Evolutionary conservation across 2,113 vertebrate genomes (phyloP), one percentile per base, ranked within the genome.

Genomic region (Trogon surrucura): DNA sequence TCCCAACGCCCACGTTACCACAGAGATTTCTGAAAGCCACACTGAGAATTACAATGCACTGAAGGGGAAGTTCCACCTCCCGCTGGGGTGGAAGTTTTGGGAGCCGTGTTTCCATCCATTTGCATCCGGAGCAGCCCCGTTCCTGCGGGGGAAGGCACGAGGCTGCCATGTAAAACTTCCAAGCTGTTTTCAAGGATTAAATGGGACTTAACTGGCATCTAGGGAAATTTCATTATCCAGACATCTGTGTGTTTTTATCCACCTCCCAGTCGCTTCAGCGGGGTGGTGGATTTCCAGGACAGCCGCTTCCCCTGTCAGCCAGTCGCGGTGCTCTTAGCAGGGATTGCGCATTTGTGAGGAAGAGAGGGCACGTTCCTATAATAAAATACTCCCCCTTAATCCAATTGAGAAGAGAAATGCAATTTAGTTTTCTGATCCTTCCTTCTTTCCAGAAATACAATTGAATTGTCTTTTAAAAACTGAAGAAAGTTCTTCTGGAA

Each of bases 291-390:
- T 45, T 66, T 72, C 73, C 79, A 70, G 56, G 22, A 41, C 14
- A 38, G 32, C 12, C 36, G 1, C 20, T n/a, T 71, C 2, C 1
- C 29, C 56, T n/a, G 0, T 11, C 0, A 0, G 41, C 62, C 73
- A 17, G 58, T 50, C 51, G n/a, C 1, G 0, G n/a, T 56, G 38
- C 71, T 57, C 29, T 26, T 12, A 57, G 72, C 30, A 29, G 14
- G 64, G 32, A 1, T 29, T 58, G 75, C 51, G 29, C 58, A 4
- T 11, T 2, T 0, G 0, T 54, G 77, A 91, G 74, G 32, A 77
- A 56, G 57, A 61, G 65, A 60, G 26, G 70, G 51, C 48, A 38
- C 50, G 5, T 73, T 88, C 56, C 87, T 36, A 10, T 74, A 26
- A 53, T 11, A 80, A 72, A 91, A 77, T 34, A 29, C 26, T 71